Conservation (phyloP, 1,140 invertebrate genomes). For the Sminthurinus signatus region DNA sequence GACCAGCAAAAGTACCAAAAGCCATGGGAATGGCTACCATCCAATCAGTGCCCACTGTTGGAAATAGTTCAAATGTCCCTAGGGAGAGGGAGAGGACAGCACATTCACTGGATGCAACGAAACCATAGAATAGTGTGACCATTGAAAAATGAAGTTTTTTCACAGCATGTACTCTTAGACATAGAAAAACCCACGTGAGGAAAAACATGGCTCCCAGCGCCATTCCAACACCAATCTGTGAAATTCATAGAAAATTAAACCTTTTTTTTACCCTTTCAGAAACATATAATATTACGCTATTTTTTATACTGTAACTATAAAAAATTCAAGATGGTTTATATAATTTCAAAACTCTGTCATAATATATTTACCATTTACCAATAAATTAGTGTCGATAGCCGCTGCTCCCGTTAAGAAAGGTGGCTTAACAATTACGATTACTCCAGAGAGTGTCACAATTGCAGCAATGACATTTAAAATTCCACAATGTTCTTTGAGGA, state of each 20-base stretch:
- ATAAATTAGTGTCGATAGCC: constrained; percentile 3
- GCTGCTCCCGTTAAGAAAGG: constrained; percentile 43
- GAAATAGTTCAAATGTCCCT: constrained; percentile 3
- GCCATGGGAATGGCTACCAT: constrained; percentile 11
- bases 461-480: constrained; percentile 74
- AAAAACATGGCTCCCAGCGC: constrained; percentile 20
- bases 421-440: constrained; percentile 73
- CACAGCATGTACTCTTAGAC: constrained; percentile 26
- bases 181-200: constrained; percentile 5
- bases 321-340: no score
- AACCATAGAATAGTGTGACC: constrained; percentile 14
- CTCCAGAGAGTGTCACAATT: constrained; percentile 71
- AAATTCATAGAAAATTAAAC: no score
- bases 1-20: constrained; percentile 25
- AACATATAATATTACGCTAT: no score
- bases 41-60: constrained; percentile 4
- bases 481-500: constrained; percentile 78
- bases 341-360: no score
- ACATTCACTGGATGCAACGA: constrained; percentile 24
- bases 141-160: constrained; percentile 26
- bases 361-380: constrained; percentile 13
- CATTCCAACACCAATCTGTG: constrained; percentile 20
- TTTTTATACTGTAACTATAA: no score
- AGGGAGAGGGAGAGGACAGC: not conserved
- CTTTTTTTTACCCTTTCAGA: no score